Base-by-base conservation (phyloP, 2,888 invertebrate species). In the Therioaphis trifolii region DNA sequence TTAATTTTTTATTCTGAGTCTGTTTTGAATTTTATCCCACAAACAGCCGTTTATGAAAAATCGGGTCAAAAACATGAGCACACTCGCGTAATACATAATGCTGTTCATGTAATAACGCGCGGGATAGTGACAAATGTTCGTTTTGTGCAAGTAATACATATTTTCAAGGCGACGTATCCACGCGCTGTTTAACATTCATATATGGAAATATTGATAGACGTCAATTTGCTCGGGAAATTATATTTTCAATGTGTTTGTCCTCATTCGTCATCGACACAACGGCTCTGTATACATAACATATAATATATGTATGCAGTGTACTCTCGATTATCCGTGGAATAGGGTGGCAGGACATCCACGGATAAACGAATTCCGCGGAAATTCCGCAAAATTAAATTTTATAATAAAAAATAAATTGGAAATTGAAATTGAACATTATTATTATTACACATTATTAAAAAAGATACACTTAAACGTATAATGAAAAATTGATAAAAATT, bases 171-270 rank as follows among this genome's bases (percentile, higher is more conserved):
- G n/a, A 18, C 9, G 18, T 15, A 52, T 52, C 11, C 35, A 21
- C 29, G 7, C 29, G 29, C 35, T 68, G 11, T 46, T 43, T 46
- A 29, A 21, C 12, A 21, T 71, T 71, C 1, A 69, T 21, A n/a
- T 78, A 55, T 78, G 66, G 35, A 78, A 78, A 35, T 68, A 52
- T 78, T 24, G 35, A 61, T 72, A 49, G 49, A 58, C 71, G 21
- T 35, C 29, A 24, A 71, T 80, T 71, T 27, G 11, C 9, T 40
- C 27, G 11, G n/a, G 18, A 24, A 72, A 72, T 66, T 49, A 29
- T 18, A 46, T 63, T 61, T n/a, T n/a, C 49, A 82, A 63, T 35
- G 24, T 21, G 46, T 74, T 82, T 63, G 80, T 63, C 61, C 80
- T 63, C 18, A 15, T 49, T 74, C 29, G 14, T 27, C n/a, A n/a